Evolutionary conservation across 1,140 invertebrate genomes (phyloP).

Genomic region (Drosophila equinoxialis): DNA sequence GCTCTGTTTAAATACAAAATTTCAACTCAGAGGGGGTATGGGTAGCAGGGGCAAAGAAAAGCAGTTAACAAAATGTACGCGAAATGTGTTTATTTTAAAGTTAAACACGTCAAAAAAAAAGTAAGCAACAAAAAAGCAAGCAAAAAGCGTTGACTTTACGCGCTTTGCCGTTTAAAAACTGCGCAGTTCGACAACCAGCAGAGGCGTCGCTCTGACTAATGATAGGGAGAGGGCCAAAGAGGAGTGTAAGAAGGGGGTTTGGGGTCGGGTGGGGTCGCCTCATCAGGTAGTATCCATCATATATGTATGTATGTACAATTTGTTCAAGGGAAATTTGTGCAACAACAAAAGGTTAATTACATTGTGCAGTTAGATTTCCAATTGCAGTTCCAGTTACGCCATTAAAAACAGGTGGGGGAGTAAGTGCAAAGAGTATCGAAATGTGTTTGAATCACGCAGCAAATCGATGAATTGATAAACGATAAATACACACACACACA

Average conservation of each 20-base stretch:
- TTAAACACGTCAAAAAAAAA: constrained; percentile 62
- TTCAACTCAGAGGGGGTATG: constrained; percentile 8
- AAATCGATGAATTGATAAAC: constrained; percentile 49
- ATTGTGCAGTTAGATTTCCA: constrained; percentile 39
- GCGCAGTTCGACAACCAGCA: constrained; percentile 53
- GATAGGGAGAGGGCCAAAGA: background rate
- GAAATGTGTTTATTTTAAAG: constrained; percentile 77
- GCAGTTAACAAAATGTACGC: constrained; percentile 53
- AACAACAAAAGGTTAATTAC: constrained; percentile 50
- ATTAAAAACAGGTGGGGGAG: constrained; percentile 8
- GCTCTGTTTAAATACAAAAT: constrained; percentile 67
- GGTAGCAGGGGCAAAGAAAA: background rate
- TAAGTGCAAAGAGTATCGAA: constrained; percentile 26
- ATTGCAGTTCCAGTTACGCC: constrained; percentile 26
- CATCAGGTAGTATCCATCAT: background rate
- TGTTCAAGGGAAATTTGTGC: constrained; percentile 42
- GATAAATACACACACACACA: background rate
- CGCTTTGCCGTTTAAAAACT: constrained; percentile 39
- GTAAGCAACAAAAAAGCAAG: background rate
- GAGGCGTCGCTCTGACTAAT: constrained; percentile 24
- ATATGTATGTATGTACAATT: background rate
- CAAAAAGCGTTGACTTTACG: constrained; percentile 57
- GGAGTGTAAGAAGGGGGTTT: background rate
- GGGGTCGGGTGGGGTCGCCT: constrained; percentile 5
- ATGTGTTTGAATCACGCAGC: constrained; percentile 46